Percentiles rank a stretch among this genome's conserved stretches.
These are phyloP conservation scores for Cyprinus carpio DNA, from an alignment of 2,113 vertebrate species.

Conservation along the genomic window DNA sequence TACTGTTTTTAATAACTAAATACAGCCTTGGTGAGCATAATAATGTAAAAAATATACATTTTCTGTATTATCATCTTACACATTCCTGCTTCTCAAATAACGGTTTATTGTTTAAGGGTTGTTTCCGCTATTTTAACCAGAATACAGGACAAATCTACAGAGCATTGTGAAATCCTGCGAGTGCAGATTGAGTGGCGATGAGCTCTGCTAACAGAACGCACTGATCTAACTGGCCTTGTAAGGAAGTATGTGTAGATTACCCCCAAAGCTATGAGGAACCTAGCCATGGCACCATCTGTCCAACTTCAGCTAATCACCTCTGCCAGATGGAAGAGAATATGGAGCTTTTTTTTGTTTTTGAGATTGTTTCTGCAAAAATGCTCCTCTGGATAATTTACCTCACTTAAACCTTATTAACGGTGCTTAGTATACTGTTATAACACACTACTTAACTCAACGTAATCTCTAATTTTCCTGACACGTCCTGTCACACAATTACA, in stretches of 20 bases:
- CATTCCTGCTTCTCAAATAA: neutral
- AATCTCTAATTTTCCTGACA: slow-evolving; percentile 9
- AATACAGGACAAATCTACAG: neutral
- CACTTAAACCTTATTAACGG: neutral
- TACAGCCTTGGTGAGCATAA: too few species aligned
- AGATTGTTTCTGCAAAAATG: slow-evolving; percentile 58
- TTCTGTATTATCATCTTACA: neutral
- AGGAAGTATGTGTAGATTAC: slow-evolving; percentile 60
- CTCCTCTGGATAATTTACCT: slow-evolving; percentile 25
- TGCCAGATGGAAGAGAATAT: slow-evolving; percentile 67
- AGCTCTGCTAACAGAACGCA: slow-evolving; percentile 39
- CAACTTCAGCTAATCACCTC: slow-evolving; percentile 71
- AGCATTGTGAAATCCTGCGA: neutral
- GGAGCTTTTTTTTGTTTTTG: slow-evolving; percentile 55
- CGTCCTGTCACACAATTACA: neutral
- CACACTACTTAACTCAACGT: neutral
- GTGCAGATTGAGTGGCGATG: slow-evolving; percentile 8
- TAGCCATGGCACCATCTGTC: slow-evolving; percentile 66
- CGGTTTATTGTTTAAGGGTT: neutral
- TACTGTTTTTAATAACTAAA: too few species aligned
- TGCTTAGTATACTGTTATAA: neutral
- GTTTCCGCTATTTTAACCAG: neutral
- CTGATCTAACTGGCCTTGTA: slow-evolving; percentile 51
- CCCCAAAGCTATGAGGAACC: slow-evolving; percentile 60
- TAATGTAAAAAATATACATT: neutral